phyloP scores from a whole-genome alignment of 2,113 vertebrate species.

The Phrynosoma blainvillii region DNA sequence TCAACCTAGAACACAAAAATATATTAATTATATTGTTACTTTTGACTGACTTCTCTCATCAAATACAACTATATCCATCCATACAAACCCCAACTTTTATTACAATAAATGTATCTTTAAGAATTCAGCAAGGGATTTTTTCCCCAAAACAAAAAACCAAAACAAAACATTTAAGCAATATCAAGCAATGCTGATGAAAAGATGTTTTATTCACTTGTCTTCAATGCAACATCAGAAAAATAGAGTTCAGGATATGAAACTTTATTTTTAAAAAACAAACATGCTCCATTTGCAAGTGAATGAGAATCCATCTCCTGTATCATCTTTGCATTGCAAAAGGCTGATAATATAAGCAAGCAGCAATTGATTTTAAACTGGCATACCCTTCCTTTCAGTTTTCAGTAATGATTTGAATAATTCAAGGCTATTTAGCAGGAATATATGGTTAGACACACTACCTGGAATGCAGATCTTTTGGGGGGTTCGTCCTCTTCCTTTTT shows the following conservation, averaged over 20 bases:
- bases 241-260: slow-evolving; percentile 41
- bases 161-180: not conserved
- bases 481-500: slow-evolving; percentile 90
- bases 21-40: not conserved
- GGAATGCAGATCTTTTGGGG: slow-evolving; percentile 93
- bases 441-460: slow-evolving; percentile 77
- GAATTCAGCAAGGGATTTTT: not conserved
- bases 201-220: slow-evolving; percentile 30
- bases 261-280: slow-evolving; percentile 50
- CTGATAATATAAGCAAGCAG: slow-evolving; percentile 31
- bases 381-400: slow-evolving; percentile 31
- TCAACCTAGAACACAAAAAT: not conserved
- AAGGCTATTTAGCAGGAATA: not conserved
- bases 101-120: not conserved
- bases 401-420: slow-evolving; percentile 18
- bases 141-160: not conserved
- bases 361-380: slow-evolving; percentile 30
- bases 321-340: not conserved
- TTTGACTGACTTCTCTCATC: not conserved
- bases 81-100: not conserved
- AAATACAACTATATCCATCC: not conserved
- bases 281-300: slow-evolving; percentile 38
- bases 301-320: not conserved
- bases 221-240: slow-evolving; percentile 38
- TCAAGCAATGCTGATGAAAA: slow-evolving; percentile 39